Percentiles rank a stretch among this genome's conserved stretches.
Evolutionary conservation across 2,113 vertebrate species (phyloP).

Genomic region (Aegithalos caudatus): DNA sequence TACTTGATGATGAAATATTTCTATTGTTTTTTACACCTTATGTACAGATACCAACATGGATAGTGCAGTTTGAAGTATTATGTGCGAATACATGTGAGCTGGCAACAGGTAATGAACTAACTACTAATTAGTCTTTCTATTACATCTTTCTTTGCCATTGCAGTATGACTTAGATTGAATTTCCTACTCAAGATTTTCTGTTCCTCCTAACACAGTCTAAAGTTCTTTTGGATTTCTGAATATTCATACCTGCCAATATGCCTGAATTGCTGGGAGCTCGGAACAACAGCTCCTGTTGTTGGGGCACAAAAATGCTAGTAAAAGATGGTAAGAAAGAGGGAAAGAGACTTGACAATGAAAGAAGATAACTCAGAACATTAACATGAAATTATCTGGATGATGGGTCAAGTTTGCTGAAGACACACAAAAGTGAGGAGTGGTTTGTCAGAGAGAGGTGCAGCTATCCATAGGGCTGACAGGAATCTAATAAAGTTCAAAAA

Average conservation of each 20-base stretch:
- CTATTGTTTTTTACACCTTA: background rate
- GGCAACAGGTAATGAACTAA: background rate
- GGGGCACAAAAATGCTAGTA: background rate
- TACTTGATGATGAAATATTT: background rate
- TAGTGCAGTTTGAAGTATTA: background rate
- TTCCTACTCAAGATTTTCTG: background rate
- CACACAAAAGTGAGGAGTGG: background rate
- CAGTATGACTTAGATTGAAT: background rate
- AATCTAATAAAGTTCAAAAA: background rate
- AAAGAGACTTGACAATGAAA: background rate
- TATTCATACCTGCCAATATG: background rate
- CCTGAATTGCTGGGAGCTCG: background rate
- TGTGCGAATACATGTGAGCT: background rate
- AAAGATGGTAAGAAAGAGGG: background rate
- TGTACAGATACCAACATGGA: background rate
- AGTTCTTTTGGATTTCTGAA: background rate
- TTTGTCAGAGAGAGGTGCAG: background rate
- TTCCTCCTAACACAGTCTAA: background rate
- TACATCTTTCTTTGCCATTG: background rate
- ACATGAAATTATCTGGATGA: background rate
- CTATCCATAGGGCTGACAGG: background rate
- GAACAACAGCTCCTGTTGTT: background rate
- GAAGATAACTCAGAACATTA: background rate
- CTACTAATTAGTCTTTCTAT: background rate
- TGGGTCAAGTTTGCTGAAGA: background rate